Base-by-base conservation (phyloP, 2,797 vertebrate genomes). In the Dipus sagitta region DNA sequence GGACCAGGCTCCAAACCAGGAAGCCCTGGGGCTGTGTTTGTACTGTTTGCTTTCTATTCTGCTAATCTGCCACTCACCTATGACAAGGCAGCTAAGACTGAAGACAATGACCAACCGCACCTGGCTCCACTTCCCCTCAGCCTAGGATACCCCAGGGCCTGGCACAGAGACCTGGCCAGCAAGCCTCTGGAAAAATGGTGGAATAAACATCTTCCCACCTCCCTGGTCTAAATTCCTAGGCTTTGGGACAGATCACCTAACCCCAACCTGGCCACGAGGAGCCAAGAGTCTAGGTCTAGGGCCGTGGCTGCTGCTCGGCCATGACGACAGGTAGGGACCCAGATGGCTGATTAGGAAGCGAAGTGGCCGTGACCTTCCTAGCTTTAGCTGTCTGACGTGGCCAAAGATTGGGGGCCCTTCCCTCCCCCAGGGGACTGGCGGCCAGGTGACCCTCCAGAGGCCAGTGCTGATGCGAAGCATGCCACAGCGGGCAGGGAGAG, bases 1-100 rank as follows among this genome's bases (percentile, higher is more conserved):
- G 2, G 92, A 94, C 86, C 80, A 42, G 21, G 76, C 20, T 79
- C 79, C 65, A 81, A 89, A 52, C 86, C 64, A 24, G 77, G 86
- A 78, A 91, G 24, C 58, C 54, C 77, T 6, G 68, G 52, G 77
- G 85, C 88, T 85, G 54, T 47, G 14, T 67, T 34, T 2, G 15
- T n/a, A 34, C 82, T 28, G 47, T 80, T 71, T 64, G 84, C 60
- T 72, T 71, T 83, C 68, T 34, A 3, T 74, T 34, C 28, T 70
- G 67, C 71, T 42, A 20, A 1, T 30, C 74, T 0, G 8, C 26
- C 64, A n/a, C 52, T 38, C 30, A 58, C 12, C 26, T 18, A 30
- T 64, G 23, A 30, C 21, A 28, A 74, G 54, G 91, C 64, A 32
- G 4, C 80, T 34, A 71, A 64, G 28, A 84, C 65, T 34, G 15